phyloP scores from a whole-genome alignment of 1,140 invertebrate genomes.

The Bombus waltoni region DNA sequence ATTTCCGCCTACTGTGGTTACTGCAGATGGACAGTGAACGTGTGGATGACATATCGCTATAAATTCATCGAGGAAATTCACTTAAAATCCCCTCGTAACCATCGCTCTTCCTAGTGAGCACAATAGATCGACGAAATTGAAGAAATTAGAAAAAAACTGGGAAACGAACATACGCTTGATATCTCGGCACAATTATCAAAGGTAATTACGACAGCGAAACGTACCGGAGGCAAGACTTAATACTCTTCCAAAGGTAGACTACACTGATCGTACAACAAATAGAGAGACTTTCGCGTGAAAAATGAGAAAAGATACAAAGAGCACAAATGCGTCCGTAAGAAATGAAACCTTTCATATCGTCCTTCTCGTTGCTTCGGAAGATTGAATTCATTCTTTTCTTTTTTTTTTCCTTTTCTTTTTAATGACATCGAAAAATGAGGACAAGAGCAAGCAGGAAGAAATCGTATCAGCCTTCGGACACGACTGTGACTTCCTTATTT shows the following conservation, averaged over 20 bases:
- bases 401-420: too few relatives aligned
- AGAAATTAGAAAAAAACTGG: neutral
- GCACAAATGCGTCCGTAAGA: neutral
- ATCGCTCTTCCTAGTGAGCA: neutral
- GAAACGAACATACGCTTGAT: neutral
- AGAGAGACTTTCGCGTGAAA: neutral
- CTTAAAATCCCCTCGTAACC: too few relatives aligned
- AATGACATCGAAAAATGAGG: neutral
- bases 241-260: neutral
- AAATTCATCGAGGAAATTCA: neutral
- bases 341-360: neutral
- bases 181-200: neutral
- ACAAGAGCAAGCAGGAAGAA: slow-evolving; percentile 20
- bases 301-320: slow-evolving; percentile 1
- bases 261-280: neutral
- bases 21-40: too few relatives aligned
- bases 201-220: neutral
- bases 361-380: neutral
- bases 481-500: slow-evolving; percentile 2
- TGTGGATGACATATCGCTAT: neutral
- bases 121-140: neutral
- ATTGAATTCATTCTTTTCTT: neutral
- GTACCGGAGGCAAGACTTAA: neutral
- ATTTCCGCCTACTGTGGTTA: too few relatives aligned
- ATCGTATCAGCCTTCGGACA: neutral